Base-by-base conservation (phyloP, 1,140 invertebrate species). In the Monochamus saltuarius region DNA sequence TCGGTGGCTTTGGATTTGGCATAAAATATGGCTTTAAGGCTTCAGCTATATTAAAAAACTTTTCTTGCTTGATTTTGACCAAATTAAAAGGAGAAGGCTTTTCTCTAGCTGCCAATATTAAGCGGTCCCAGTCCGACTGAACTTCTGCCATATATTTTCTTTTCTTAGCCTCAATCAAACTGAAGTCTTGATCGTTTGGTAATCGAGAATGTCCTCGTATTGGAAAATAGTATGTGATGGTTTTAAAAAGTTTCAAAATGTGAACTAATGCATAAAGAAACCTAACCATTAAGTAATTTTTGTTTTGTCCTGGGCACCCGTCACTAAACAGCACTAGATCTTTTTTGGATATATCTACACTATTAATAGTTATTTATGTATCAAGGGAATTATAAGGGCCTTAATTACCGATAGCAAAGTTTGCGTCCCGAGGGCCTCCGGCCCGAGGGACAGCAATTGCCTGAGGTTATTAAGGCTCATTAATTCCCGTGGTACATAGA, bases 41-140 rank as follows among this genome's bases (percentile, higher is more conserved):
- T 19, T 11, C 11, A 14, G 42, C 35, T 17, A 60, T 55, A 38
- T 60, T 17, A 40, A 55, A 60, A 40, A 60, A 55, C 9, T 46
- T 43, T 17, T 54, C 17, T 9, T 19, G 58, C 7, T 54, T 17
- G 13, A 60, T 45, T 43, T 60, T 60, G 8, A 60, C 40, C 45
- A 54, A 42, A 7, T 29, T 13, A 55, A 60, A 45, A 54, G 40
- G 39, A n/a, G 40, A 35, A 2, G 40, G 58, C 17, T 60, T 60
- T 22, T 36, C 8, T 60, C 38, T 60, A 17, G 50, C 45, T 11
- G 8, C 11, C 4, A 37, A 37, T 17, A 60, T 60, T 53, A 63
- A 11, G 14, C 36, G 16, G 39, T 63, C 56, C 56, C 56, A 63
- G 13, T 50, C 43, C 35, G 37, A 16, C 2, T 37, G 61, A 39